Conservation (phyloP, 2,797 vertebrate species). For the Poecilia velifera region DNA sequence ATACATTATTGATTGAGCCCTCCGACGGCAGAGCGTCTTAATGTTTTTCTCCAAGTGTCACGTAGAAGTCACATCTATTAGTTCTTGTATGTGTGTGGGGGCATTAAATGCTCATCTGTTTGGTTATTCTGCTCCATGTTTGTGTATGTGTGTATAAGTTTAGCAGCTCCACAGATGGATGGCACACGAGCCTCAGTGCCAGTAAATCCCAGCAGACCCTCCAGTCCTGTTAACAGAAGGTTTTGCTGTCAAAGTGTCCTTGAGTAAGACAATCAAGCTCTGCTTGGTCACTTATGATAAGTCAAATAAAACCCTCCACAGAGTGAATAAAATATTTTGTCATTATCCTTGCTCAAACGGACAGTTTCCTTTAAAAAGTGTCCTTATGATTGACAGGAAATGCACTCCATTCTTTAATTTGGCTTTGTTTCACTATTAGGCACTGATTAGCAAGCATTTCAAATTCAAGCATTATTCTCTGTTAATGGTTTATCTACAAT, state of each 20-base stretch:
- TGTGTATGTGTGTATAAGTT: conserved; percentile 6
- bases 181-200: conserved; percentile 53
- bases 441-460: conserved; percentile 9
- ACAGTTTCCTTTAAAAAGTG: not conserved
- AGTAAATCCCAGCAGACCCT: conserved; percentile 69
- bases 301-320: conserved; percentile 40
- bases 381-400: not conserved
- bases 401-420: conserved; percentile 17
- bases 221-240: conserved; percentile 67
- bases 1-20: conserved; percentile 69
- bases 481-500: not conserved
- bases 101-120: conserved; percentile 59
- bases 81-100: conserved; percentile 39
- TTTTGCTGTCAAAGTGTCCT: conserved; percentile 73
- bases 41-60: conserved; percentile 54
- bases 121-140: conserved; percentile 22
- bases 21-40: conserved; percentile 47
- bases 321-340: conserved; percentile 48
- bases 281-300: conserved; percentile 58
- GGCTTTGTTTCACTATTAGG: conserved; percentile 1
- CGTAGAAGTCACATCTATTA: conserved; percentile 69
- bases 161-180: conserved; percentile 58
- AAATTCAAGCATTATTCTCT: not conserved
- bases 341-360: conserved; percentile 19
- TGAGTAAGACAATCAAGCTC: conserved; percentile 62